A percentile compares a stretch with the other conserved stretches of the same genome.
Evolutionary conservation across 1,140 invertebrate species (phyloP).

Genomic region (Drosophila kepulauana): DNA sequence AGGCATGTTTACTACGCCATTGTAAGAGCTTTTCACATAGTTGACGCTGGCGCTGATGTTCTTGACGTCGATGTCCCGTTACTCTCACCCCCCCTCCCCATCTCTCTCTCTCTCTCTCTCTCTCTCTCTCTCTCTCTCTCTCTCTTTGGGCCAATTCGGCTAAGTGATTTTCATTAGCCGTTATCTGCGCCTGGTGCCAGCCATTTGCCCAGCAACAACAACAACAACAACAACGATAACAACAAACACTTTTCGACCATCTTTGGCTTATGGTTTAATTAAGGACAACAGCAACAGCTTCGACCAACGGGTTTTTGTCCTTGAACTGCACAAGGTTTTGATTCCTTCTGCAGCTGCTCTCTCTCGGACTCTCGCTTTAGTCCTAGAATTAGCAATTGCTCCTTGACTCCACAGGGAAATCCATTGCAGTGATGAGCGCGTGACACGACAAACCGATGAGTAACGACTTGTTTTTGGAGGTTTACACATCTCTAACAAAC

Average conservation of each 20-base stretch:
- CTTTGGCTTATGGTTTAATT: conserved; percentile 77
- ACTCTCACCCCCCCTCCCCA: not conserved
- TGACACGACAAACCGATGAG: not conserved
- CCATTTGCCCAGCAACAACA: conserved; percentile 27
- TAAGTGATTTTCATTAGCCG: conserved; percentile 76
- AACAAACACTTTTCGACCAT: conserved; percentile 24
- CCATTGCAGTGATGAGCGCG: not conserved
- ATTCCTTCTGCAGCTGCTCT: conserved; percentile 1
- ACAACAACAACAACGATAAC: conserved; percentile 5
- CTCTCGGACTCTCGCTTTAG: not conserved
- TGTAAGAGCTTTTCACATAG: conserved; percentile 52
- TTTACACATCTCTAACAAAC: no score
- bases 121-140: conserved; percentile 27
- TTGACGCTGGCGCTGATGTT: conserved; percentile 28
- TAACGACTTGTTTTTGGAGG: no score
- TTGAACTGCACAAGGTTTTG: conserved; percentile 34
- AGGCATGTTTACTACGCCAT: not conserved
- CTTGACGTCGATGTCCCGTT: conserved; percentile 37
- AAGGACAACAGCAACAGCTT: conserved; percentile 46
- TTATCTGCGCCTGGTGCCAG: conserved; percentile 61
- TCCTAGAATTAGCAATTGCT: not conserved
- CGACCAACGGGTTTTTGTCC: conserved; percentile 46
- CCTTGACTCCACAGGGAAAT: not conserved
- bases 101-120: conserved; percentile 24
- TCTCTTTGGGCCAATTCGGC: conserved; percentile 66